phyloP scores from a whole-genome alignment of 2,113 vertebrate genomes.

The Poecile atricapillus region DNA sequence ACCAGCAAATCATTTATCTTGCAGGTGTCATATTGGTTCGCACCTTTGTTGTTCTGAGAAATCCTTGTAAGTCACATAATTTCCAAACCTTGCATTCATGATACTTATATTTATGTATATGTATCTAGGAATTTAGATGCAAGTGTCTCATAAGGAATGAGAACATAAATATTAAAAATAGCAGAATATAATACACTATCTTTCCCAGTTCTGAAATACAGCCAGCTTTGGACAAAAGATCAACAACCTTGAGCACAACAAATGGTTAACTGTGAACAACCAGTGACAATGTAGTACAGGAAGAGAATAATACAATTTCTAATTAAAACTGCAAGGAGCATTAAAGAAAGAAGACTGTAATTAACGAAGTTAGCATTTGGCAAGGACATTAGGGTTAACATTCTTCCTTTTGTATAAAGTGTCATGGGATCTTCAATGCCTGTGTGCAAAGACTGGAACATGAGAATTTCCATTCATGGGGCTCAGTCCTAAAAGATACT shows the following conservation, averaged over 20 bases:
- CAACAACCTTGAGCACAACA: constrained; percentile 5
- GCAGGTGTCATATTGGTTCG: background rate
- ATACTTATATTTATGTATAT: background rate
- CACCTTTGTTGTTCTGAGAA: background rate
- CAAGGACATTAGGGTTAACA: constrained; percentile 28
- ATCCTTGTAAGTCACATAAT: background rate
- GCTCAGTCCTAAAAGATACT: background rate
- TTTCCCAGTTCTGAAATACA: background rate
- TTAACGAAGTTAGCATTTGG: constrained; percentile 12
- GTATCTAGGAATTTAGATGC: background rate
- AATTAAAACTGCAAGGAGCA: constrained; percentile 36
- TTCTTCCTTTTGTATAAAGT: constrained; percentile 16
- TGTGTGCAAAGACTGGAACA: constrained; percentile 18
- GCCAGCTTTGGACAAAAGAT: background rate
- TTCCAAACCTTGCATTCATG: background rate
- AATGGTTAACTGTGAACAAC: constrained; percentile 34
- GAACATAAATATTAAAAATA: background rate
- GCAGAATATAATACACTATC: background rate
- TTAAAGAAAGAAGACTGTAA: constrained; percentile 44
- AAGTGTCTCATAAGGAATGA: background rate
- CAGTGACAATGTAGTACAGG: background rate
- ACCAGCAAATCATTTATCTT: background rate
- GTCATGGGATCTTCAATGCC: constrained; percentile 21
- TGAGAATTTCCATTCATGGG: background rate
- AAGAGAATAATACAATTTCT: constrained; percentile 35